Conservation (phyloP, 2,888 invertebrate genomes). For the Hoplodrina blanda region DNA sequence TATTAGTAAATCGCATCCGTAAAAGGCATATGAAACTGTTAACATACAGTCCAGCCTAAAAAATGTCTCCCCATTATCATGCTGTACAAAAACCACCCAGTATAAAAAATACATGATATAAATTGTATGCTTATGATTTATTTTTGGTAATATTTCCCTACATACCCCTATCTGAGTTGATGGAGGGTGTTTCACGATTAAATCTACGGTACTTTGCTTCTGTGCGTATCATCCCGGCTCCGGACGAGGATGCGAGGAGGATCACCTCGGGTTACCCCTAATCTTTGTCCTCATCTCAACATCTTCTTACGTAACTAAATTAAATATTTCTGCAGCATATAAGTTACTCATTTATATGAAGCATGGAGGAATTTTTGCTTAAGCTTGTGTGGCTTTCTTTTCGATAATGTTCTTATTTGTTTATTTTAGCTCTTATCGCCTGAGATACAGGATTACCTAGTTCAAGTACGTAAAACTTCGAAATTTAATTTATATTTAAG, state of each 20-base stretch:
- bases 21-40: no score
- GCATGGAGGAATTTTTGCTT: neutral
- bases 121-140: constrained; percentile 46
- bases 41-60: neutral
- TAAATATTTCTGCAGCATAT: constrained; percentile 40
- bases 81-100: constrained; percentile 5
- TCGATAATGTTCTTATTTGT: no score
- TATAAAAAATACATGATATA: constrained; percentile 43
- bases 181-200: constrained; percentile 52
- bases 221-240: constrained; percentile 23
- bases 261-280: constrained; percentile 26
- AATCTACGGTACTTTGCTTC: constrained; percentile 49
- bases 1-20: no score
- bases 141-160: constrained; percentile 43
- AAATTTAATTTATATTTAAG: no score
- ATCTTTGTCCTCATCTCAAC: constrained; percentile 42
- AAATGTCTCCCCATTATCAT: constrained; percentile 28
- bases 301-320: constrained; percentile 35
- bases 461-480: no score
- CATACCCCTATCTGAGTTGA: constrained; percentile 37
- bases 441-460: no score
- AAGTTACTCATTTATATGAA: constrained; percentile 9
- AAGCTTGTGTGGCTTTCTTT: neutral
- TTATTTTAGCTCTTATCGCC: no score
- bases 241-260: constrained; percentile 11